Percentiles rank a stretch among this genome's conserved stretches.
These are phyloP conservation scores for Oreochromis tanganicae DNA, from an alignment of 2,113 vertebrate genomes.

Conservation along the genomic window DNA sequence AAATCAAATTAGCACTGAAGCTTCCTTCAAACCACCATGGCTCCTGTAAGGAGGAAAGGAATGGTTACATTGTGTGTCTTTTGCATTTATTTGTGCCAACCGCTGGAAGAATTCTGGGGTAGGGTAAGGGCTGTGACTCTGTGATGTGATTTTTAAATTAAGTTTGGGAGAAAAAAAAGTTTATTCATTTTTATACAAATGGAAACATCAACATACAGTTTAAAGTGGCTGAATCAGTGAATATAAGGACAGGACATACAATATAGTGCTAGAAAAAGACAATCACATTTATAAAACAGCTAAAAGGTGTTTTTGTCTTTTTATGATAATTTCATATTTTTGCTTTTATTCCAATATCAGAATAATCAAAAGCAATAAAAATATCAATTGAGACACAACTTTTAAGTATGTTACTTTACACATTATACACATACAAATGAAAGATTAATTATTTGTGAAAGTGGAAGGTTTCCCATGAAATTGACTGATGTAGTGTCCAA, in stretches of 20 bases:
- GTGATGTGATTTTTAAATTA: accelerated
- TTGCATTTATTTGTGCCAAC: not conserved
- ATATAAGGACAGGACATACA: not conserved
- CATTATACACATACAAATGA: not conserved
- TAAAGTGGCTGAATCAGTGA: not conserved
- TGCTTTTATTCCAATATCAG: accelerated
- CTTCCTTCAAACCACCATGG: accelerated
- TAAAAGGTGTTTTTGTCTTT: not conserved
- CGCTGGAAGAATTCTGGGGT: not conserved
- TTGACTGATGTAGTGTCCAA: accelerated
- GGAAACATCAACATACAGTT: not conserved
- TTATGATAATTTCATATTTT: not conserved
- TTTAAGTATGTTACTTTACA: not conserved
- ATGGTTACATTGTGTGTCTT: accelerated
- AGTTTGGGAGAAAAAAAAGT: not conserved
- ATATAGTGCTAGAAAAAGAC: not conserved
- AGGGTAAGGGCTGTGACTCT: not conserved
- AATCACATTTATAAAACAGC: no score
- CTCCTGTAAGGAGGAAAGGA: not conserved
- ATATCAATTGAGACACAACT: accelerated
- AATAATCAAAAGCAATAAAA: not conserved
- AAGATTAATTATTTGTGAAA: not conserved
- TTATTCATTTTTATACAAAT: not conserved
- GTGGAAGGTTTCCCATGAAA: not conserved
- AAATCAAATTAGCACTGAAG: not conserved